These are phyloP conservation scores for Hemibagrus guttatus DNA, from an alignment of 2,797 vertebrate species.

Conservation along the genomic window DNA sequence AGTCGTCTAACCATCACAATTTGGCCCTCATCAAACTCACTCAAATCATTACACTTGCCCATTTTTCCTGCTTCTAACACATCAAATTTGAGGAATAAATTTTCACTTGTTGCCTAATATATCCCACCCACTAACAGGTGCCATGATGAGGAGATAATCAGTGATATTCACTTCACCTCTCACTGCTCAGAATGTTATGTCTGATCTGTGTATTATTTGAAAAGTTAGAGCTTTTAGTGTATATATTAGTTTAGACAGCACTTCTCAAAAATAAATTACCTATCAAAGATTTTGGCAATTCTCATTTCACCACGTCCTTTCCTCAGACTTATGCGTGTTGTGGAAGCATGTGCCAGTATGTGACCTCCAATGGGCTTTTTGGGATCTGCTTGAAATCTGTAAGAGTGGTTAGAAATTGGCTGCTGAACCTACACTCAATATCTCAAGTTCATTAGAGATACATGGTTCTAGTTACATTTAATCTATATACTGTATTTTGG, in stretches of 20 bases:
- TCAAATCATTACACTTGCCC: no score
- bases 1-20: no score
- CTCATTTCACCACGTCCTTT: slow-evolving; percentile 95
- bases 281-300: slow-evolving; percentile 98
- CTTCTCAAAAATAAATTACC: slow-evolving; percentile 68
- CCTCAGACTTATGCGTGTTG: slow-evolving; percentile 92
- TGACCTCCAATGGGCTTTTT: slow-evolving; percentile 99
- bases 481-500: neutral
- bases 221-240: neutral
- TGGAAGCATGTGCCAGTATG: slow-evolving; percentile 96
- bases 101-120: no score
- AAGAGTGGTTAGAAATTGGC: neutral
- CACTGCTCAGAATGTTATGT: no score
- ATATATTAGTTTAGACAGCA: neutral
- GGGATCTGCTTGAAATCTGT: slow-evolving; percentile 95
- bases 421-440: neutral
- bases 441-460: neutral
- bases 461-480: neutral
- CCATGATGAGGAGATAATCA: no score
- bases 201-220: neutral
- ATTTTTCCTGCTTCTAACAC: no score
- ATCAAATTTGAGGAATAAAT: no score
- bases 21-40: no score
- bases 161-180: no score
- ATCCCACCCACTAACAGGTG: neutral